Percentiles rank a stretch among this genome's conserved stretches.
Conservation (phyloP, 1,140 invertebrate species). For the Temnothorax curvispinosus region DNA sequence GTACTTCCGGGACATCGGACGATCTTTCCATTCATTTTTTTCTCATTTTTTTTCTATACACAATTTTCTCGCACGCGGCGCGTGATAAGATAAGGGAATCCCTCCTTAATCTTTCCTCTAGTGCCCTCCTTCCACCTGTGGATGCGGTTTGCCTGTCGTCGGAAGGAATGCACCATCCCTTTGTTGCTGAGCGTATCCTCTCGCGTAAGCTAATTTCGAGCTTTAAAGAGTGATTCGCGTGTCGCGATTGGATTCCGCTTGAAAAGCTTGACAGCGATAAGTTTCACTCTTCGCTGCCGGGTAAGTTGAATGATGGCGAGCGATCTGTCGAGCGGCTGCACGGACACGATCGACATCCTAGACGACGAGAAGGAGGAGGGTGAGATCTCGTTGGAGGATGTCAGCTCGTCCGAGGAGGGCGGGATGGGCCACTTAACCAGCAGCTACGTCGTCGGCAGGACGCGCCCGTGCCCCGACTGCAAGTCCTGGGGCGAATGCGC, state of each 20-base stretch:
- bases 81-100: background rate
- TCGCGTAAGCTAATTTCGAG: slow-evolving; percentile 48
- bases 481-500: slow-evolving; percentile 71
- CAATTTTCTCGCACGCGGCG: background rate
- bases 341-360: slow-evolving; percentile 77
- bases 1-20: background rate
- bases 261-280: background rate
- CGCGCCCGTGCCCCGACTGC: slow-evolving; percentile 69
- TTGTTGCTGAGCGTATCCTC: background rate
- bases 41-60: background rate
- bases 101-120: background rate
- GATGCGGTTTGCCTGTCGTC: background rate
- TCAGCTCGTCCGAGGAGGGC: slow-evolving; percentile 83
- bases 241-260: slow-evolving; percentile 23
- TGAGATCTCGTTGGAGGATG: slow-evolving; percentile 84
- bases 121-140: background rate
- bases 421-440: slow-evolving; percentile 70
- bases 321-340: slow-evolving; percentile 80
- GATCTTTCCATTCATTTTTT: background rate
- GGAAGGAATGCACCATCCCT: background rate
- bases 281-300: slow-evolving; percentile 24
- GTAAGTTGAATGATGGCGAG: slow-evolving; percentile 80
- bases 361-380: slow-evolving; percentile 83
- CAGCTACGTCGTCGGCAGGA: slow-evolving; percentile 57
- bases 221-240: slow-evolving; percentile 14